Evolutionary conservation across 2,797 vertebrate genomes (phyloP).

Genomic region (Falco naumanni): DNA sequence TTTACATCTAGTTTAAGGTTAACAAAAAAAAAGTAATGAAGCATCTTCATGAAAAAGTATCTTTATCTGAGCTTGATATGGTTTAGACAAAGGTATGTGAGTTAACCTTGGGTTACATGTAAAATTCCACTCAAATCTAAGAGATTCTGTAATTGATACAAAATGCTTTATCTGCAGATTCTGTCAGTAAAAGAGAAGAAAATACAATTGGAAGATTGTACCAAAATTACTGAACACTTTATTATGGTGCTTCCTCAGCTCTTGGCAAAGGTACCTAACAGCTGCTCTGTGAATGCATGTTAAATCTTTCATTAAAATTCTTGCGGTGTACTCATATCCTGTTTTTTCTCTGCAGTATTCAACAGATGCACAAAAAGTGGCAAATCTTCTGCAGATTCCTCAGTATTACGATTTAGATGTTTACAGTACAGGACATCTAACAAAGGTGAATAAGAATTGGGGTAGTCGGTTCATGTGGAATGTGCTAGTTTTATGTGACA

Average conservation of each 20-base stretch:
- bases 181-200: slow-evolving; percentile 86
- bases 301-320: slow-evolving; percentile 66
- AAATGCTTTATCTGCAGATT: slow-evolving; percentile 76
- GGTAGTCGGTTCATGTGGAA: not conserved
- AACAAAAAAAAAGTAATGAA: not conserved
- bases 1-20: slow-evolving; percentile 20
- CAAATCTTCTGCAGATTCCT: slow-evolving; percentile 87
- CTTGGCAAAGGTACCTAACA: slow-evolving; percentile 85
- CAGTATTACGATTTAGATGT: slow-evolving; percentile 85
- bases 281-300: slow-evolving; percentile 50
- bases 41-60: not conserved
- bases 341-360: slow-evolving; percentile 82
- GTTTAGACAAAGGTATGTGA: not conserved
- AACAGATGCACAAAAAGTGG: slow-evolving; percentile 77
- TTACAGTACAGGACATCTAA: slow-evolving; percentile 68
- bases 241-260: slow-evolving; percentile 85
- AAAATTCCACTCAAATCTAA: not conserved
- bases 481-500: not conserved
- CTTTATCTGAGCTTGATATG: not conserved
- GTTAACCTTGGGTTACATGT: not conserved
- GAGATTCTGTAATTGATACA: slow-evolving; percentile 12
- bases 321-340: slow-evolving; percentile 34
- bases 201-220: slow-evolving; percentile 84
- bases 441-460: slow-evolving; percentile 78
- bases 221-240: slow-evolving; percentile 87